Conservation (phyloP, 1,140 invertebrate genomes). For the Apis laboriosa region DNA sequence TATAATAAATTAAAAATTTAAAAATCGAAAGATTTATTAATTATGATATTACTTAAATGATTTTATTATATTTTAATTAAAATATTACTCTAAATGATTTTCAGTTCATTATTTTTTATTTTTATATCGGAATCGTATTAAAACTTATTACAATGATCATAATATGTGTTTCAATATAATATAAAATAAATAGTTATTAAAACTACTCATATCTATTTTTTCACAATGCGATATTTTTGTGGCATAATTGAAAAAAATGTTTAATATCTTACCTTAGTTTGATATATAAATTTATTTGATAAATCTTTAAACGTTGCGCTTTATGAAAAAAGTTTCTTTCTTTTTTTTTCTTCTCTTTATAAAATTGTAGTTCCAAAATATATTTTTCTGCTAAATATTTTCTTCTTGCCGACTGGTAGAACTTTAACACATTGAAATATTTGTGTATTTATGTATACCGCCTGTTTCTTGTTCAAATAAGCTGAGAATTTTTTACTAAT, state of each 20-base stretch:
- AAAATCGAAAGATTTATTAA: too few species aligned
- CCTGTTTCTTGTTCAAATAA: conserved; percentile 49
- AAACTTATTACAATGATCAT: neutral
- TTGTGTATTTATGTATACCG: conserved; percentile 1
- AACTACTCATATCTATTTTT: neutral
- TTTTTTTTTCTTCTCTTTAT: neutral
- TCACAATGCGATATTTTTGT: neutral
- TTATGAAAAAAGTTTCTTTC: neutral
- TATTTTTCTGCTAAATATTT: neutral
- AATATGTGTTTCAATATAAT: neutral
- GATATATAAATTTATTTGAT: neutral
- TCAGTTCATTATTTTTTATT: too few species aligned
- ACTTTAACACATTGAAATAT: neutral
- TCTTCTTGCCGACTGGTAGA: neutral
- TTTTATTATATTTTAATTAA: too few species aligned
- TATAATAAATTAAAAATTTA: too few species aligned
- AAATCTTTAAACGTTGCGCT: neutral
- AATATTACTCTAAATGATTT: too few species aligned
- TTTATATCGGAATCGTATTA: neutral
- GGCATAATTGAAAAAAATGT: neutral
- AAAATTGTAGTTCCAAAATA: neutral
- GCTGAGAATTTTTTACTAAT: conserved; percentile 42
- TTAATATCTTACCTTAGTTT: neutral
- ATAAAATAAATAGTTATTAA: neutral
- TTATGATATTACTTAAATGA: too few species aligned